These are phyloP conservation scores for Euphonia xanthogaster DNA, from an alignment of 2,797 vertebrate genomes.

Conservation along the genomic window DNA sequence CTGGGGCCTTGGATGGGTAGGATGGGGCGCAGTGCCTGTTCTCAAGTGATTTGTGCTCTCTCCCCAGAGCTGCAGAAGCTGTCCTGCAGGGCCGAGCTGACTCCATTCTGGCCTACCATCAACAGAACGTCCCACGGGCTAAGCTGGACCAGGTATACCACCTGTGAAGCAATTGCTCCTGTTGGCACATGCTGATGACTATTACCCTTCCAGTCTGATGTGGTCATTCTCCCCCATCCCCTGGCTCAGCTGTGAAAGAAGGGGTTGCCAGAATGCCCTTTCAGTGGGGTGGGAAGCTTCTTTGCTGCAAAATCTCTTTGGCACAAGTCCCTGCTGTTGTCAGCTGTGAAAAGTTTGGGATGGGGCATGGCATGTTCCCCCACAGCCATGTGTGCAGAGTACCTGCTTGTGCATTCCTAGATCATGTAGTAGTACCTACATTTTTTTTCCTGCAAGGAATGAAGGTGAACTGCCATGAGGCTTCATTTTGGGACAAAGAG, in stretches of 20 bases:
- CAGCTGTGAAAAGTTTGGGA: background rate
- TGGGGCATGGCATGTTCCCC: background rate
- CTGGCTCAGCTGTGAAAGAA: background rate
- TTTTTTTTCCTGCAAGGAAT: background rate
- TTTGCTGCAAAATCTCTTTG: background rate
- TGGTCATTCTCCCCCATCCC: background rate
- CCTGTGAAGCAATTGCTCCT: background rate
- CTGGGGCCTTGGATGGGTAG: background rate
- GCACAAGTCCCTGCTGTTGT: background rate
- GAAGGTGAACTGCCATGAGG: background rate
- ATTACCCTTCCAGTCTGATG: background rate
- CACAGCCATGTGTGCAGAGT: rapidly evolving
- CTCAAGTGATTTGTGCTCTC: background rate
- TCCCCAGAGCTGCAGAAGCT: constrained; percentile 90
- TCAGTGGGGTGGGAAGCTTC: background rate
- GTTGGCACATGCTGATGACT: background rate
- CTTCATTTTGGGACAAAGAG: background rate
- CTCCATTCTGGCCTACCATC: constrained; percentile 96
- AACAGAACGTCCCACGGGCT: constrained; percentile 90
- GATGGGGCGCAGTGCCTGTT: background rate
- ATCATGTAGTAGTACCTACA: background rate
- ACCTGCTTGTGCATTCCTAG: background rate
- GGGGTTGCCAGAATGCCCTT: background rate
- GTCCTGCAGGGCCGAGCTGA: constrained; percentile 92
- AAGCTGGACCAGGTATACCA: constrained; percentile 90